Percentiles rank a stretch among this genome's conserved stretches.
Conservation (phyloP, 2,888 invertebrate genomes). For the Tachina fera region DNA sequence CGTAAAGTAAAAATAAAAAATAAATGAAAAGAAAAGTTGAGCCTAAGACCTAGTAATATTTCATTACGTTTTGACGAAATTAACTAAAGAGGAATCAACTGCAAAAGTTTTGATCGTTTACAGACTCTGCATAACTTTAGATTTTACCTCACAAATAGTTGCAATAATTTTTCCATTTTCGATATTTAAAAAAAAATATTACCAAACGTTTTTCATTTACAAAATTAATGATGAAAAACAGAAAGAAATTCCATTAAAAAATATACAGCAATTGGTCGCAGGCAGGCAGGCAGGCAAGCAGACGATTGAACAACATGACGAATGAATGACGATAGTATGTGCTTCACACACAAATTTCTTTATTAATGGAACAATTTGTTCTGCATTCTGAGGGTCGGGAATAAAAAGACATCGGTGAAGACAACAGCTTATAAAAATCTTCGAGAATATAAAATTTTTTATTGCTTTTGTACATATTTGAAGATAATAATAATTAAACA, state of each 20-base stretch:
- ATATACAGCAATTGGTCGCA: conserved; percentile 26
- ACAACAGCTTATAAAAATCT: not conserved
- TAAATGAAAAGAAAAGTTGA: too few relatives aligned
- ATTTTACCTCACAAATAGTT: not conserved
- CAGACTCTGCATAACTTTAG: not conserved
- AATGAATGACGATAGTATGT: conserved; percentile 4
- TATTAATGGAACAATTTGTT: conserved; percentile 46
- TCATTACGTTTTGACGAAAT: too few relatives aligned
- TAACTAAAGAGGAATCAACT: not conserved
- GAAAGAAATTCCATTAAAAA: conserved; percentile 47
- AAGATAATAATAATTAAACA: not conserved
- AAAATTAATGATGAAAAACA: conserved; percentile 6
- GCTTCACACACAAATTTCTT: conserved; percentile 40
- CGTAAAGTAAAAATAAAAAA: too few relatives aligned
- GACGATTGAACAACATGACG: not conserved
- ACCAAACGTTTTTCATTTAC: conserved; percentile 27
- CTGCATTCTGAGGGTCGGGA: not conserved
- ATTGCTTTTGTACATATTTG: not conserved
- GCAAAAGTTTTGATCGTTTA: not conserved
- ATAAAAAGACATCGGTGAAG: not conserved
- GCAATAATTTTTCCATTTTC: not conserved
- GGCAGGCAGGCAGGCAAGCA: conserved; percentile 7
- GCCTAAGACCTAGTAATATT: too few relatives aligned
- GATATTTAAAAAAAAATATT: not conserved
- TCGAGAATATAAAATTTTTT: not conserved